These are phyloP conservation scores for Tragelaphus strepsiceros DNA, from an alignment of 2,113 vertebrate genomes.

Conservation along the genomic window DNA sequence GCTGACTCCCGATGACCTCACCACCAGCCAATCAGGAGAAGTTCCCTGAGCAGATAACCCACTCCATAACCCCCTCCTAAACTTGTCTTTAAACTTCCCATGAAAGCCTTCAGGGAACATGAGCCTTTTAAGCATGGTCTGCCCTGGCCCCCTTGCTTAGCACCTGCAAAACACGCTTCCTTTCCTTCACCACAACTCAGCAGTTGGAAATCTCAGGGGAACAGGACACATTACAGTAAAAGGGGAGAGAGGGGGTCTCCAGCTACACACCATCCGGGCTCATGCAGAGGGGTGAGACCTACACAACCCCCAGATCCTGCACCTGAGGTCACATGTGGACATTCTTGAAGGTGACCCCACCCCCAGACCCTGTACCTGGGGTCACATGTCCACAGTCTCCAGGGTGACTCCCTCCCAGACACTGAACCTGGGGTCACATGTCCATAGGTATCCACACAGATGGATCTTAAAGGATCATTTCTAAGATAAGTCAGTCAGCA, in stretches of 20 bases:
- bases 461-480: neutral
- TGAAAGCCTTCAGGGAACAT: neutral
- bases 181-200: neutral
- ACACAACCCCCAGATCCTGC: neutral
- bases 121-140: neutral
- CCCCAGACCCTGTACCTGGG: neutral
- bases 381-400: neutral
- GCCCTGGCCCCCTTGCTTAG: neutral
- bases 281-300: neutral
- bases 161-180: neutral
- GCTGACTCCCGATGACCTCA: neutral
- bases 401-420: neutral
- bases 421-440: neutral
- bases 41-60: neutral
- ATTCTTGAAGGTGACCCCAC: neutral
- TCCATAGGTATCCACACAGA: accelerated
- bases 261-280: neutral
- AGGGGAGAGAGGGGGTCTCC: neutral
- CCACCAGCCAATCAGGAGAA: neutral
- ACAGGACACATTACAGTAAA: neutral
- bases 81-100: neutral
- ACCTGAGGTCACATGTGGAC: neutral
- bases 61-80: neutral
- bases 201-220: neutral
- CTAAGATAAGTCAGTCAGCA: neutral